Base-by-base conservation (phyloP, 2,113 vertebrate species). In the Sorex araneus region DNA sequence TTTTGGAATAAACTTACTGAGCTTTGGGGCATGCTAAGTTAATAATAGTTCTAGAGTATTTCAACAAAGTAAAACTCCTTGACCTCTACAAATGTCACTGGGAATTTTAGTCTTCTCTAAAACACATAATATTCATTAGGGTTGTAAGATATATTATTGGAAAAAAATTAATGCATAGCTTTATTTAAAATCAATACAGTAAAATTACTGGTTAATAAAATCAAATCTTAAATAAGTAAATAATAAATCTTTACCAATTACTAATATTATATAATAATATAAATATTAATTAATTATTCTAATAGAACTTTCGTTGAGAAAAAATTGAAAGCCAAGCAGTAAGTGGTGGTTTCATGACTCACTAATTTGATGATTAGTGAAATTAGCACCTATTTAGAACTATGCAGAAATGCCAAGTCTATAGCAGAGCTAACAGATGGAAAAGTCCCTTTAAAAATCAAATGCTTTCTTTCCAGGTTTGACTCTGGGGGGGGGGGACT, bases 361-460 rank as follows among this genome's bases (percentile, higher is more conserved):
- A 63, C 0, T 11, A 12, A 74, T 45, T 23, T 8, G 2, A 4
- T 74, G 27, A 54, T 12, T 81, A 57, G 25, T 25, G 85, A 89
- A 32, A 28, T 63, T 30, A 63, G 21, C 18, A 3, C 30, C 30
- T 86, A 23, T 79, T 63, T 86, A 40, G 82, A 70, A 27, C 1
- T 11, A 75, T 36, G 13, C 3, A 67, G 23, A 66, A 93, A 43
- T 60, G 2, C 5, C 28, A 27, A 66, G 28, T 11, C 21, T 30
- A 66, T 28, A 30, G 25, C 30, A 73, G 57, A 43, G 57, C 34
- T 27, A 87, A 32, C 4, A 87, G 23, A 69, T 9, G 45, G 63
- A 94, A 92, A 50, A 28, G 3, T 60, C 2, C 18, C n/a, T 75
- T 57, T 89, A 15, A 89, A 81, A 71, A 40, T n/a, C n/a, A n/a